These are phyloP conservation scores for Heteronetta atricapilla DNA, from an alignment of 2,113 vertebrate genomes.

Conservation along the genomic window DNA sequence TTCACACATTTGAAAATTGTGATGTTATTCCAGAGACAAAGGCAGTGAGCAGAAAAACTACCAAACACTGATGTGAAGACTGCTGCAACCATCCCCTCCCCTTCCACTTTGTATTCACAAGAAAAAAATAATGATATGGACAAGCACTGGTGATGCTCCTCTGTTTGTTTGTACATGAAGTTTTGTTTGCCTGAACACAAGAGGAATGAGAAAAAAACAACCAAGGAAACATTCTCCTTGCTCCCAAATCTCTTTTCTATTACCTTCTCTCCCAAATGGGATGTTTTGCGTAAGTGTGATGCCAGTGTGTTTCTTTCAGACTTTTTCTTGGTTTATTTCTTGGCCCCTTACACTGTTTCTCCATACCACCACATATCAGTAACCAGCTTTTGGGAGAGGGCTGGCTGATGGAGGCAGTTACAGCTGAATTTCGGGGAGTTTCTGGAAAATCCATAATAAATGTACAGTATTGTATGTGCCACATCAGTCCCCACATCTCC, in stretches of 20 bases:
- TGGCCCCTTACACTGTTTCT: not conserved
- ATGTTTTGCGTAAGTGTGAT: not conserved
- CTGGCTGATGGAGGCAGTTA: not conserved
- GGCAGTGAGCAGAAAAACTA: not conserved
- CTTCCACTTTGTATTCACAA: fast-evolving
- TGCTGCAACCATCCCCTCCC: not conserved
- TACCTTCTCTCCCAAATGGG: not conserved
- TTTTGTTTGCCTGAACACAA: not conserved
- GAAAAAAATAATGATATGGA: not conserved
- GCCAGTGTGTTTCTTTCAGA: not conserved
- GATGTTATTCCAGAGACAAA: not conserved
- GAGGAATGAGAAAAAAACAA: not conserved
- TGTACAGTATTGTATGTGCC: not conserved
- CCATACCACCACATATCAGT: not conserved
- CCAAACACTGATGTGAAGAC: not conserved
- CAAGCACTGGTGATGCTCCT: not conserved
- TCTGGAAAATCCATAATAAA: not conserved
- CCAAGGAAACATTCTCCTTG: not conserved
- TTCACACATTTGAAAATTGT: not conserved
- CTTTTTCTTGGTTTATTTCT: not conserved
- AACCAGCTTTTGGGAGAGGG: not conserved
- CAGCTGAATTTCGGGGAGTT: not conserved
- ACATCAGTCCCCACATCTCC: fast-evolving
- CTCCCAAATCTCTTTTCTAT: not conserved
- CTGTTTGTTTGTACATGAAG: not conserved